Evolutionary conservation across 1,140 invertebrate species (phyloP).

Genomic region (Neodiprion fabricii): DNA sequence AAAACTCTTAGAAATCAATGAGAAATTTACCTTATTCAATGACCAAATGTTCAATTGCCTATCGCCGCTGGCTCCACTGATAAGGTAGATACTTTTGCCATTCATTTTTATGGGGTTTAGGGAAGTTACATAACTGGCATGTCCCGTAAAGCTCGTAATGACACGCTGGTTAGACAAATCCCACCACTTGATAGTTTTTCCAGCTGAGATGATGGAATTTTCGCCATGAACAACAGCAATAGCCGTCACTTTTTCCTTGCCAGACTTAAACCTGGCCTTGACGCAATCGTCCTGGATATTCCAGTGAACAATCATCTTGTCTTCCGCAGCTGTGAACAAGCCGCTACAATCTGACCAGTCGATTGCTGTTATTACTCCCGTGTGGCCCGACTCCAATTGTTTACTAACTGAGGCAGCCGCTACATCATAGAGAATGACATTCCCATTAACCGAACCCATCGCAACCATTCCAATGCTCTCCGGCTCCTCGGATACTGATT

Average conservation of each 20-base stretch:
- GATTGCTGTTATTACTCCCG: conserved; percentile 60
- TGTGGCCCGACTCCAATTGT: conserved; percentile 62
- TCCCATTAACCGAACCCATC: conserved; percentile 62
- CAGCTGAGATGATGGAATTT: conserved; percentile 69
- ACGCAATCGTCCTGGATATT: conserved; percentile 60
- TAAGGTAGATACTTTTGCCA: conserved; percentile 61
- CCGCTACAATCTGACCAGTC: conserved; percentile 57
- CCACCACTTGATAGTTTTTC: conserved; percentile 72
- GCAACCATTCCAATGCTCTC: conserved; percentile 56
- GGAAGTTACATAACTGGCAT: conserved; percentile 68
- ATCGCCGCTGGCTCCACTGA: conserved; percentile 69
- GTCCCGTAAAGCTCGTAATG: conserved; percentile 71
- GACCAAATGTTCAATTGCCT: conserved; percentile 69
- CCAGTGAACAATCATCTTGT: conserved; percentile 62
- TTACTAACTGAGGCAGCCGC: conserved; percentile 53
- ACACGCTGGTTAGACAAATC: conserved; percentile 66
- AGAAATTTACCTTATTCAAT: conserved; percentile 54
- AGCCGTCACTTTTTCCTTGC: conserved; percentile 70
- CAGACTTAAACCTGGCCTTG: conserved; percentile 68
- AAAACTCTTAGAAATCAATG: not conserved
- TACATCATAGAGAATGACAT: conserved; percentile 61
- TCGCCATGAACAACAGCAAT: conserved; percentile 70
- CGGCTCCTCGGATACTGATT: conserved; percentile 49
- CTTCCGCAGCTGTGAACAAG: conserved; percentile 63
- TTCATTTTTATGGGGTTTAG: conserved; percentile 60